Evolutionary conservation across 2,888 invertebrate species (phyloP).

Genomic region (Drymonia ruficornis): DNA sequence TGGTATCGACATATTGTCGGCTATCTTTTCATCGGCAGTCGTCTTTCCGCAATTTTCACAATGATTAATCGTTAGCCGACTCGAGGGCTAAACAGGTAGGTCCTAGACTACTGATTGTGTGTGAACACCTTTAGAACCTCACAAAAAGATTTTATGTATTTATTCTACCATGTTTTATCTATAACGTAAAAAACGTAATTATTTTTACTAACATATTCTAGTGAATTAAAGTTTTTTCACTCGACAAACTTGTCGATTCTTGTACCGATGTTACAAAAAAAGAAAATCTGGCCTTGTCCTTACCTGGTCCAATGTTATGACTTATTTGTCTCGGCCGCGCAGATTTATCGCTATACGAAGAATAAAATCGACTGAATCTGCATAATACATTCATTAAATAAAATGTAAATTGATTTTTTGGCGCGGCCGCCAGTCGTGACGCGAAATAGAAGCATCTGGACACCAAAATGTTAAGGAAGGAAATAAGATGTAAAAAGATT

Average conservation of each 20-base stretch:
- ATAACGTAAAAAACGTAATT: constrained; percentile 10
- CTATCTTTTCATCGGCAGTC: too few relatives aligned
- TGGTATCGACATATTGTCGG: too few relatives aligned
- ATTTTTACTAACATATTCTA: constrained; percentile 35
- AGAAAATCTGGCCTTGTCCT: constrained; percentile 63
- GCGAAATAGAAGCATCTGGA: constrained; percentile 61
- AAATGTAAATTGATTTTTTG: constrained; percentile 74
- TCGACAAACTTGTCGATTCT: constrained; percentile 51
- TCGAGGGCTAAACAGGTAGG: too few relatives aligned
- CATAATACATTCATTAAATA: constrained; percentile 76
- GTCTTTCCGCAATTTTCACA: too few relatives aligned
- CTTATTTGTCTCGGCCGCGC: constrained; percentile 75
- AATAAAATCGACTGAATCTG: constrained; percentile 70
- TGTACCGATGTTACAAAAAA: constrained; percentile 58
- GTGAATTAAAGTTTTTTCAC: constrained; percentile 41
- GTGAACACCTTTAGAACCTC: not conserved
- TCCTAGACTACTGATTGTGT: too few relatives aligned
- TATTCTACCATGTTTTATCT: constrained; percentile 4
- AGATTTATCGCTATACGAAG: constrained; percentile 73
- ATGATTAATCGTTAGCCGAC: too few relatives aligned
- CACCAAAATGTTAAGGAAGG: constrained; percentile 60
- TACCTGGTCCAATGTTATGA: constrained; percentile 78
- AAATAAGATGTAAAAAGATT: constrained; percentile 57
- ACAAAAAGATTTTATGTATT: constrained; percentile 4
- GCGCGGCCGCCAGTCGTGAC: constrained; percentile 44